Evolutionary conservation across 2,888 invertebrate species (phyloP), one percentile per base, ranked within the genome.

Genomic region (Cataglyphis rosenhaueri): DNA sequence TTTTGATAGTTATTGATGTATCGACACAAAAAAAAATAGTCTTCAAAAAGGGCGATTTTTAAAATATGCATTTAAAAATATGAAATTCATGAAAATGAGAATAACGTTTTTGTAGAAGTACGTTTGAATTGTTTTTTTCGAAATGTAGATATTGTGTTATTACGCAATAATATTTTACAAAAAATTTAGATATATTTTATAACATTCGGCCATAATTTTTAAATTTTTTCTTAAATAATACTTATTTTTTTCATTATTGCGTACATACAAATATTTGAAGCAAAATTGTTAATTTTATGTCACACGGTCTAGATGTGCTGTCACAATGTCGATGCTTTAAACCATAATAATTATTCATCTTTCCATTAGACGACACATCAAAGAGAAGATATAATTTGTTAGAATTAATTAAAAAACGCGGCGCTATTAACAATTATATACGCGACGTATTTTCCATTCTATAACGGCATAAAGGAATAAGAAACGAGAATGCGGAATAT

Each of bases 381-480:
- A 10, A 18, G n/a, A 2, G n/a, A 44, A 15, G 44, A 15, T 52
- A 8, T n/a, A 52, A 52, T 52, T 52, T n/a, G 5, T n/a, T 52
- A 8, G 3, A n/a, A 25, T 32, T 12, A 59, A 18, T 70, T 79
- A 21, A 79, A 79, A 79, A 79, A 79, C 41, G 55, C n/a, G 21
- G 12, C 44, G 32, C 32, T 70, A 70, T 48, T 44, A 70, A 35
- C 70, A 79, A 79, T 79, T 79, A 70, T 79, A 66, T 57, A 25
- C 57, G 65, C n/a, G 25, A 70, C 38, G 44, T 44, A 18, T 59
- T 59, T 61, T 18, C 57, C 9, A n/a, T 12, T 25, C 38, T 64
- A 29, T 44, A 38, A 1, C 29, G 38, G n/a, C 35, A 35, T 68
- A 70, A 70, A 59, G 35, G 70, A 15, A 5, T 79, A 79, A 79